phyloP scores from a whole-genome alignment of 2,888 invertebrate species.

The Pollenia amentaria region DNA sequence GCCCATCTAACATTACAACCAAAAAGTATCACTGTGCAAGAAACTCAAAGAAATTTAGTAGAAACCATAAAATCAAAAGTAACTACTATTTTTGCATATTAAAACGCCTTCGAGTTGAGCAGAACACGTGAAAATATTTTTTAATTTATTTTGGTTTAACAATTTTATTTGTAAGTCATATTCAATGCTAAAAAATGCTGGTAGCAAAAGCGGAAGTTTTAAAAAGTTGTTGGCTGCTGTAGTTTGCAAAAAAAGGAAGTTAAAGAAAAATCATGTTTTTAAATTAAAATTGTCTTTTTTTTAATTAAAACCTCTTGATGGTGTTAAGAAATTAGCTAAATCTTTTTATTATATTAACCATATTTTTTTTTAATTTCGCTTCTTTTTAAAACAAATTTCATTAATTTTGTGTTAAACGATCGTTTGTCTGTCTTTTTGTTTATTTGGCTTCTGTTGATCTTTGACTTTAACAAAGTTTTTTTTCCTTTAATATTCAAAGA shows the following conservation, averaged over 20 bases:
- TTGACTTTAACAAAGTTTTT: slow-evolving; percentile 20
- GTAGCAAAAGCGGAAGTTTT: slow-evolving; percentile 53
- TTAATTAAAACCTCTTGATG: background rate
- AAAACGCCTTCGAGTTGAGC: slow-evolving; percentile 50
- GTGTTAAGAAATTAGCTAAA: slow-evolving; percentile 13
- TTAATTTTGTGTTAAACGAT: background rate
- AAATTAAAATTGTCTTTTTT: background rate
- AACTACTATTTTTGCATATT: background rate
- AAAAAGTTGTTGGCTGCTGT: slow-evolving; percentile 5
- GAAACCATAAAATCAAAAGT: background rate
- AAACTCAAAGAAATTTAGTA: background rate
- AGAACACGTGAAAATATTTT: slow-evolving; percentile 59
- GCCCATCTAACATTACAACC: slow-evolving; percentile 45
- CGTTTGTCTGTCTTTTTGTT: slow-evolving; percentile 30
- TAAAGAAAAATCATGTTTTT: slow-evolving; percentile 12
- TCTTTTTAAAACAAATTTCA: background rate
- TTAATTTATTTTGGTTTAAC: slow-evolving; percentile 23
- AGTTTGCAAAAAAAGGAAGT: slow-evolving; percentile 35
- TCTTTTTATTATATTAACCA: slow-evolving; percentile 32
- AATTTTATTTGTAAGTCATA: background rate
- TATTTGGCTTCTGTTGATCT: slow-evolving; percentile 69
- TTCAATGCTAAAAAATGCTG: background rate
- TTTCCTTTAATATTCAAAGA: slow-evolving; percentile 30
- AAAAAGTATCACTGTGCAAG: slow-evolving; percentile 8
- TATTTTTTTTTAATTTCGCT: slow-evolving; percentile 24